These are phyloP conservation scores for Echiichthys vipera DNA, from an alignment of 2,797 vertebrate species.

Conservation along the genomic window DNA sequence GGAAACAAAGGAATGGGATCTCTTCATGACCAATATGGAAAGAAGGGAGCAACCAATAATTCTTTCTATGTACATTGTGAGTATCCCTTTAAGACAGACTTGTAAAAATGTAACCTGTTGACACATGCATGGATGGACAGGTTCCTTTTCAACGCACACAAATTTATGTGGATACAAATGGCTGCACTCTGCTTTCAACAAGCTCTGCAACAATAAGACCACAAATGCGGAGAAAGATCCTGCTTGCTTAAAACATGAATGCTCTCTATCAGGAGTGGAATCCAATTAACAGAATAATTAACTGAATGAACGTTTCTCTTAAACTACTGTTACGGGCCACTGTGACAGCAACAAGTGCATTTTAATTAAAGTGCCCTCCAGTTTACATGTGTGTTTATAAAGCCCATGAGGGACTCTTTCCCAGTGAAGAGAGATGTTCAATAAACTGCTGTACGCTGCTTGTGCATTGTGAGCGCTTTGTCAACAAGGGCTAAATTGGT, in stretches of 20 bases:
- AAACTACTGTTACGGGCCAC: conserved; percentile 73
- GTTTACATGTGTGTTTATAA: conserved; percentile 69
- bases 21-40: background rate
- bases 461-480: conserved; percentile 44
- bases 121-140: background rate
- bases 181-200: background rate
- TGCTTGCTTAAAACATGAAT: conserved; percentile 42
- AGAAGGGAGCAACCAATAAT: no score
- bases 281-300: conserved; percentile 84
- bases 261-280: conserved; percentile 44
- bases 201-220: conserved; percentile 28
- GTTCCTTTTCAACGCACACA: conserved; percentile 2
- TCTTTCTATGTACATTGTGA: background rate
- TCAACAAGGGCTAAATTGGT: conserved; percentile 63
- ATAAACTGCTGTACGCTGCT: conserved; percentile 45
- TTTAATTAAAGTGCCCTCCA: conserved; percentile 82
- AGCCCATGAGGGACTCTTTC: conserved; percentile 67
- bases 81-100: background rate
- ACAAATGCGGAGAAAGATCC: conserved; percentile 40
- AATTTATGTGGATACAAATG: conserved; percentile 4
- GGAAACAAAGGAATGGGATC: no score
- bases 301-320: conserved; percentile 75
- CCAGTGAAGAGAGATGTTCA: conserved; percentile 68
- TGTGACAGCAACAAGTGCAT: conserved; percentile 71
- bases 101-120: background rate